Evolutionary conservation across 2,113 vertebrate species (phyloP), one percentile per base, ranked within the genome.

Genomic region (Periophthalmus modestus): DNA sequence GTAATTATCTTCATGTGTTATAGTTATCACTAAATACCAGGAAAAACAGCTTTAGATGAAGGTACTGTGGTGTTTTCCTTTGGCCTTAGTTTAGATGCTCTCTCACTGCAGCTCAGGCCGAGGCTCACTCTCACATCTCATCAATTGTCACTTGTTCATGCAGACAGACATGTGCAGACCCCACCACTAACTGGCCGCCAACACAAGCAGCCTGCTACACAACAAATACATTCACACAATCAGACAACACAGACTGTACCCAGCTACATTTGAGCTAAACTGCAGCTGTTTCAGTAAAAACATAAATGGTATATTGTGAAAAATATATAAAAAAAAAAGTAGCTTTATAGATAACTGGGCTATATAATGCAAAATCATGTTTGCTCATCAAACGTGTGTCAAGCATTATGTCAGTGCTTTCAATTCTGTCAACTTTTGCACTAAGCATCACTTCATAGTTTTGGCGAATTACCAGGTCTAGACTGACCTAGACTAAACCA

Each of bases 111-210:
- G 15, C 39, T 21, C 73, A 65, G 14, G 23, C 18, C 10, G 58
- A 24, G 23, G 61, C 57, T 33, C 73, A 47, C 71, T 65, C 65
- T 12, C 68, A 4, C 55, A 54, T 48, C 66, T 21, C 4, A 24
- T 54, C 65, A 72, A 57, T 23, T 15, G 46, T 66, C 63, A 14
- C 47, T 69, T 65, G 66, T 57, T 73, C 48, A 19, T 52, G 55
- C 61, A 63, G 67, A 68, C 66, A 67, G 69, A 65, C 55, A 55
- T 55, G 69, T 54, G n/a, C 43, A 69, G 57, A 72, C 66, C 36
- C 54, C 69, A 13, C 50, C 28, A 15, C 68, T 73, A 72, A 59
- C 50, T 28, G 48, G 14, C 6, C 13, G 24, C 7, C 24, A 62
- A 73, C 19, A 72, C 39, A 72, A 23, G 14, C 72, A 43, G 15